Base-by-base conservation (phyloP, 2,797 vertebrate species). In the Pitangus sulphuratus region DNA sequence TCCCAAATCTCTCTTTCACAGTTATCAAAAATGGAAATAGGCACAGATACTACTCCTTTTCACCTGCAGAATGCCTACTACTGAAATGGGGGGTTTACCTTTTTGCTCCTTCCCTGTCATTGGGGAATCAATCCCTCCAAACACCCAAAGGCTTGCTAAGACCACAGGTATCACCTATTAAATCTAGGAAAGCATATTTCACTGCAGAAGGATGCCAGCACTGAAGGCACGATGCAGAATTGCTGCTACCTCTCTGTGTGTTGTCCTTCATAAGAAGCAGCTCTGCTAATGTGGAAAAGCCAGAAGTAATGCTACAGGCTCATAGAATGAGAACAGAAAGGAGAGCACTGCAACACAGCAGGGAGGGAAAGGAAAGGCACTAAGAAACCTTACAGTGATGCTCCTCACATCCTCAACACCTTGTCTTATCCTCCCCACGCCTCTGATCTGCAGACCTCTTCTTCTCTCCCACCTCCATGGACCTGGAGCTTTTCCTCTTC, bases 31-130 rank as follows among this genome's bases (percentile, higher is more conserved):
- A 39, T 3, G 21, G 37, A 95, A 89, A 20, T 2, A 61, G 47
- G 24, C 24, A 87, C 11, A 79, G 37, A n/a, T 15, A 47, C 31
- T 0, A 1, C 11, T 78, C 17, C 37, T 87, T 84, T 40, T 61
- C 54, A 68, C 14, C 24, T 31, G 31, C 15, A 39, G 81, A 76
- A 72, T 37, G 18, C 5, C 58, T 42, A 0, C 28, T 51, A 5
- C 3, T 22, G 40, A 64, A 35, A 13, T 25, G 19, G 1, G 4
- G 5, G 1, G 54, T 76, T 75, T 17, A 62, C 35, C 12, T 28
- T 31, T 19, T 28, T 86, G n/a, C 7, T 92, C 7, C 2, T 37
- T 80, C 45, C 8, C 40, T 8, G 0, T 33, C 42, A 31, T 0
- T n/a, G 25, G 9, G 7, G 24, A 79, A 39, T 35, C 33, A 56